A percentile compares a stretch with the other conserved stretches of the same genome.
phyloP scores from a whole-genome alignment of 2,888 invertebrate genomes.

The Tanypteryx hageni region DNA sequence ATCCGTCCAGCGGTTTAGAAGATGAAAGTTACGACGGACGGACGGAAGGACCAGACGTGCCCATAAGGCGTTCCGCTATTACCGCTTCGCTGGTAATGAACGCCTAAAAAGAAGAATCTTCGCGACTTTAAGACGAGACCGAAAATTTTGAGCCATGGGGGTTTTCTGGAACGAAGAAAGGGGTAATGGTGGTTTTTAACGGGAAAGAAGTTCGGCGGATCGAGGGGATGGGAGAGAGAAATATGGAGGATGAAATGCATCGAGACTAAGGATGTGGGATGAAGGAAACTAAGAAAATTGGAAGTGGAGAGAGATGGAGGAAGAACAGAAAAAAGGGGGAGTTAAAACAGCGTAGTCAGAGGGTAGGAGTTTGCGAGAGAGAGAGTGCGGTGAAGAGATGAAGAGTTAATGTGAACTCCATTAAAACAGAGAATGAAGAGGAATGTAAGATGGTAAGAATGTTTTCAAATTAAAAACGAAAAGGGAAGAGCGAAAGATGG shows the following conservation, averaged over 20 bases:
- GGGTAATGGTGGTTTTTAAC: no score
- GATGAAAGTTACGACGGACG: no score
- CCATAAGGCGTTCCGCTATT: no score
- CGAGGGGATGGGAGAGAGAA: not conserved
- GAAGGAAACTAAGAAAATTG: not conserved
- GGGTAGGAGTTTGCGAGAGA: not conserved
- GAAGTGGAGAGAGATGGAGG: not conserved
- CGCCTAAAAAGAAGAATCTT: no score
- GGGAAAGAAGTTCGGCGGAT: not conserved
- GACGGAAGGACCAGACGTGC: no score
- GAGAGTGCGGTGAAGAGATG: not conserved
- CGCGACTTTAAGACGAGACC: not conserved
- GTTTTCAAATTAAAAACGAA: conserved; percentile 14
- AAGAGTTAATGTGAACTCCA: not conserved
- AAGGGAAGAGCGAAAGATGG: not conserved
- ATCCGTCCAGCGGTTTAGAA: no score
- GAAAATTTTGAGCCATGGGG: not conserved
- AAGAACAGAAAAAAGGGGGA: not conserved
- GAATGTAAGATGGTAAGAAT: conserved; percentile 1
- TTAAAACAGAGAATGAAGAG: not conserved
- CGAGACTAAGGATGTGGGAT: not conserved
- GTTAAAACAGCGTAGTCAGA: not conserved
- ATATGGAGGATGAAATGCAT: not conserved
- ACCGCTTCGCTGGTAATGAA: no score
- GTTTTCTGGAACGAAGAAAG: not conserved